Evolutionary conservation across 2,797 vertebrate genomes (phyloP), one percentile per base, ranked within the genome.

Genomic region (Oceanodroma leucorhoa): DNA sequence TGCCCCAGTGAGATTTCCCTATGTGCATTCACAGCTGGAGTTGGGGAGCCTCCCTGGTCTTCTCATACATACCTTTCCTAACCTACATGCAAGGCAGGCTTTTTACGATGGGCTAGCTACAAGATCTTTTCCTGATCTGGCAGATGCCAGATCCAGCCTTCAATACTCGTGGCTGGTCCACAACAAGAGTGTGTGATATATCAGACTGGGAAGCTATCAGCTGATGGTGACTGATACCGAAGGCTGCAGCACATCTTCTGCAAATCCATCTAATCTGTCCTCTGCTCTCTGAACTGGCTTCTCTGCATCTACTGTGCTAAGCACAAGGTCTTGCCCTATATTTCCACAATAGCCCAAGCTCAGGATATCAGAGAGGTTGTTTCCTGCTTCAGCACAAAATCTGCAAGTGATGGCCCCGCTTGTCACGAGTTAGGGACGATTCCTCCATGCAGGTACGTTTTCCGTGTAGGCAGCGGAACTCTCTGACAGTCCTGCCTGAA

Each of bases 391-490:
- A 70, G 34, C 51, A 65, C 46, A 21, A 70, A 72, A 8, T 26
- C 51, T 29, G 21, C 24, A 48, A 43, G 43, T 6, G 54, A 36
- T 2, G 2, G 16, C 27, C 30, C 16, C 0, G 0, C 24, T 30
- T 38, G 43, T 64, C 36, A 36, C 0, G 1, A 18, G 14, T 60
- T 61, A 7, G 7, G 34, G 45, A 54, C 0, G 3, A 30, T 62
- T 57, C 54, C 22, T 72, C 36, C 34, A 3, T 20, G 41, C 16
- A 20, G 29, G 41, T 45, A 61, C 11, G 3, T 60, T 62, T 69
- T 64, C 67, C 8, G 0, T 32, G 32, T 15, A 32, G 61, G 36
- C 45, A 64, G 34, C 34, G 27, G 34, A 75, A 32, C 24, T 23
- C 17, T 30, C 53, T 32, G 43, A 19, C 13, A 53, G 9, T 48